phyloP scores from a whole-genome alignment of 2,888 invertebrate species.

The Gnatocerus cornutus region DNA sequence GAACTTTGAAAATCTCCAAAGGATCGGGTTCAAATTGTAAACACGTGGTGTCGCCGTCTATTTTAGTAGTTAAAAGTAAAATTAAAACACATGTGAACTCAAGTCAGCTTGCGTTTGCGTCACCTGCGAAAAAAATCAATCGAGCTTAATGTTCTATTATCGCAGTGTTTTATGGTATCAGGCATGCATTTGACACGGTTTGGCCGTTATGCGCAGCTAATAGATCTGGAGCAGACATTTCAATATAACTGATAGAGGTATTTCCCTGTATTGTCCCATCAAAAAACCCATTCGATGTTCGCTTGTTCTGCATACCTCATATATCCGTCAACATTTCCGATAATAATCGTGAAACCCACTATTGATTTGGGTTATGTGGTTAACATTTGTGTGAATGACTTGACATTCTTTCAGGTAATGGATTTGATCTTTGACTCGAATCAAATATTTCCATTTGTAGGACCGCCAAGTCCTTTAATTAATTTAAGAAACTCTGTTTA shows the following conservation, averaged over 20 bases:
- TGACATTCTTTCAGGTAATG: conserved; percentile 31
- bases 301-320: conserved; percentile 35
- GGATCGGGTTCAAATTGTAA: conserved; percentile 9
- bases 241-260: conserved; percentile 65
- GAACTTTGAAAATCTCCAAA: neutral
- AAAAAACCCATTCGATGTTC: conserved; percentile 30
- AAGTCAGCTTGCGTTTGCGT: too few species aligned
- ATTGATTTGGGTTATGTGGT: conserved; percentile 20
- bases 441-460: conserved; percentile 24
- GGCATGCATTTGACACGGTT: conserved; percentile 67
- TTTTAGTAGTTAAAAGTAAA: conserved; percentile 4
- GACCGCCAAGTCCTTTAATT: conserved; percentile 35
- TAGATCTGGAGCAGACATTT: conserved; percentile 69
- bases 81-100: conserved; percentile 1
- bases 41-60: conserved; percentile 12
- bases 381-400: conserved; percentile 36
- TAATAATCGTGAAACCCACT: conserved; percentile 14
- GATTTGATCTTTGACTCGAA: conserved; percentile 27
- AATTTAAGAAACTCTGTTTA: conserved; percentile 36
- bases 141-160: conserved; percentile 59
- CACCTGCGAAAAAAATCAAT: conserved; percentile 17
- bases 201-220: conserved; percentile 67
- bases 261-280: conserved; percentile 52
- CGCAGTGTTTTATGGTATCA: conserved; percentile 66
- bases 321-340: conserved; percentile 37